phyloP scores from a whole-genome alignment of 2,113 vertebrate species.

The Ceyx margarethae region DNA sequence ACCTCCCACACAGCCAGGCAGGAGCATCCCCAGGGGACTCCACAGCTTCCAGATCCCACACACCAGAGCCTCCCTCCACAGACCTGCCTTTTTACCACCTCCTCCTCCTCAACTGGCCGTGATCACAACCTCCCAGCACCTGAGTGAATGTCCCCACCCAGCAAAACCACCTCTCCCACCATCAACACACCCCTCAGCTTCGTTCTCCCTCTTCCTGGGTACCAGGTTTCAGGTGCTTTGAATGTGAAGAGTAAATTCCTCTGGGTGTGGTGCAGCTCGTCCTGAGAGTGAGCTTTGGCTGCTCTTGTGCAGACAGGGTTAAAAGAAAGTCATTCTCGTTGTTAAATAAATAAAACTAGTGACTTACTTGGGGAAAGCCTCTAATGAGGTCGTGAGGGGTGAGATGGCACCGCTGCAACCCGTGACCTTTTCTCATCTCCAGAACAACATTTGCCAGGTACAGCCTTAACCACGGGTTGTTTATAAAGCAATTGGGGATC shows the following conservation, averaged over 20 bases:
- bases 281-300: background rate
- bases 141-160: background rate
- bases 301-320: background rate
- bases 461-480: background rate
- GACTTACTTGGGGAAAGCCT: background rate
- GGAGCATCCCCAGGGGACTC: background rate
- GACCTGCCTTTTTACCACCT: background rate
- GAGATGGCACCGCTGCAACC: background rate
- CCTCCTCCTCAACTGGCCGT: background rate
- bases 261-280: rapidly evolving
- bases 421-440: slow-evolving; percentile 17
- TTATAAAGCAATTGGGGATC: background rate
- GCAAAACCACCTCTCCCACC: background rate
- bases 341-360: background rate
- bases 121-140: background rate
- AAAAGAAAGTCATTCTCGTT: background rate
- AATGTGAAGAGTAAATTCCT: background rate
- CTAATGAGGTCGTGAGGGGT: slow-evolving; percentile 13
- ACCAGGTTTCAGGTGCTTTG: background rate
- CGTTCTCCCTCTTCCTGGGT: background rate
- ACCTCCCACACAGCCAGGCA: background rate
- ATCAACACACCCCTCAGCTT: background rate
- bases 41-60: background rate
- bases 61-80: rapidly evolving
- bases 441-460: background rate